Conservation (phyloP, 1,140 invertebrate genomes). For the Amyelois transitella region DNA sequence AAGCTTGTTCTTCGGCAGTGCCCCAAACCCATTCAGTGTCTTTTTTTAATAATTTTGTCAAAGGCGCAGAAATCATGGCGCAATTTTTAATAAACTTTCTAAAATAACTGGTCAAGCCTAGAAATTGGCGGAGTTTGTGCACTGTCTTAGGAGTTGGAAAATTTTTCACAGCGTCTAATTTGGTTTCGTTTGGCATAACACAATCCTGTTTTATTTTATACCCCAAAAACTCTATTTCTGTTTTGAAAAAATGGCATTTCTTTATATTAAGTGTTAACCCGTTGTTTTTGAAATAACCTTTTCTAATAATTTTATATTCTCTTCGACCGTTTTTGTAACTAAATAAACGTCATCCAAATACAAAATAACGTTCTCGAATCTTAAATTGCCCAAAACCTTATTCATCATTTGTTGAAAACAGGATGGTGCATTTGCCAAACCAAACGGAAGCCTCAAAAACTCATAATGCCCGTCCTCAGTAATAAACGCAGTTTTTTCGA, state of each 20-base stretch:
- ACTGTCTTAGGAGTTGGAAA: conserved; percentile 34
- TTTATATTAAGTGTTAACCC: conserved; percentile 12
- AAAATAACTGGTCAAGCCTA: conserved; percentile 29
- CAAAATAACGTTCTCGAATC: conserved; percentile 9
- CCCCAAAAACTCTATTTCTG: conserved; percentile 15
- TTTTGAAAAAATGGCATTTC: conserved; percentile 12
- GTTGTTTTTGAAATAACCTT: conserved; percentile 12
- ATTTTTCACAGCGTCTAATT: conserved; percentile 15
- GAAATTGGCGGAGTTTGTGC: conserved; percentile 25
- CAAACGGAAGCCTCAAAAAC: conserved; percentile 26
- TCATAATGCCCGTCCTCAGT: no score
- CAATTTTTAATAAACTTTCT: conserved; percentile 38
- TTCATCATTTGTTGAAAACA: conserved; percentile 21
- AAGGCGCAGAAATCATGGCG: conserved; percentile 23
- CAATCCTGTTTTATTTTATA: conserved; percentile 12
- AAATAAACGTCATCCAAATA: conserved; percentile 30
- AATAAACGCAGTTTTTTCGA: conserved; percentile 30
- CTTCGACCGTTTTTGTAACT: conserved; percentile 15
- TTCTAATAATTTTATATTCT: conserved; percentile 9
- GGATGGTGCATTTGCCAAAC: conserved; percentile 11
- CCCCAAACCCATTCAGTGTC: conserved; percentile 21
- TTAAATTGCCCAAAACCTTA: conserved; percentile 14
- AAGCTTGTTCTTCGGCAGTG: conserved; percentile 7
- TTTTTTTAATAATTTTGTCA: conserved; percentile 33
- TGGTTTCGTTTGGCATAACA: conserved; percentile 9